phyloP scores from a whole-genome alignment of 2,888 invertebrate species.

The Pseudococcus longispinus region DNA sequence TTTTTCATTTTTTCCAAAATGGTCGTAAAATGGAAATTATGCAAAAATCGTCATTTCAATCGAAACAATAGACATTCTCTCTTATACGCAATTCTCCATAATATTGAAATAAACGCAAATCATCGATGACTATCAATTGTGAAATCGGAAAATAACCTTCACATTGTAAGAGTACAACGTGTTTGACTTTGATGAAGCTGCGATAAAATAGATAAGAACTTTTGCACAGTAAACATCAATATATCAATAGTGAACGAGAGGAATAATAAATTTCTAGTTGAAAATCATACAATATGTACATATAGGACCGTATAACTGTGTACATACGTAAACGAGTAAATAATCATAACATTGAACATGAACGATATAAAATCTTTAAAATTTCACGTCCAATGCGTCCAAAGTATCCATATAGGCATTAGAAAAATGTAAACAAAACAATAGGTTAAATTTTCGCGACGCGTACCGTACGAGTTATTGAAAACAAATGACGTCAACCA shows the following conservation, averaged over 20 bases:
- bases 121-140: neutral
- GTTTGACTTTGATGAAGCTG: neutral
- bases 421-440: neutral
- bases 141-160: conserved; percentile 8
- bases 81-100: no score
- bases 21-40: no score
- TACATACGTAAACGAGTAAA: neutral
- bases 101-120: neutral
- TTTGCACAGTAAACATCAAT: neutral
- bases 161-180: neutral
- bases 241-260: neutral
- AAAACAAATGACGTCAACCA: neutral
- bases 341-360: neutral
- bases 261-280: neutral
- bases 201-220: conserved; percentile 19
- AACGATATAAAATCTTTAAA: neutral
- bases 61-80: no score
- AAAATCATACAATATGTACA: neutral
- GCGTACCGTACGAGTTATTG: neutral
- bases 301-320: neutral
- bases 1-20: no score
- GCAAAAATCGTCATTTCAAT: no score
- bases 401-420: neutral
- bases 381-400: neutral
- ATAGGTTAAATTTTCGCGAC: neutral